Percentiles rank a stretch among this genome's conserved stretches.
Evolutionary conservation across 2,113 vertebrate genomes (phyloP).

Genomic region (Malaclemys terrapin): DNA sequence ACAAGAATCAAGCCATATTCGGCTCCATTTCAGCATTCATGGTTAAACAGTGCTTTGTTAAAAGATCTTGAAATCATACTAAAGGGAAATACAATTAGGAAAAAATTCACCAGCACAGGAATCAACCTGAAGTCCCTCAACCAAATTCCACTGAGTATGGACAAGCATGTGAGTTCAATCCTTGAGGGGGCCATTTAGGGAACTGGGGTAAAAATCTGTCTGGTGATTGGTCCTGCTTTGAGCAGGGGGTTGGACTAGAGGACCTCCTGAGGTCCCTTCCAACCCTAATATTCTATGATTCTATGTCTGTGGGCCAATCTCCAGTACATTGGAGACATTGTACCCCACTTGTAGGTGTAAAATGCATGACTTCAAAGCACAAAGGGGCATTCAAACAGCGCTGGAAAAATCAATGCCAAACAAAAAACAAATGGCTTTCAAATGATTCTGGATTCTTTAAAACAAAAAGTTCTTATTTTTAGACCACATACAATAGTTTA

Average conservation of each 20-base stretch:
- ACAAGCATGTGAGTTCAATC: background rate
- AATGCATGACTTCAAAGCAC: slow-evolving; percentile 52
- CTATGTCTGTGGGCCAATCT: background rate
- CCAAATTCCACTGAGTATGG: slow-evolving; percentile 1
- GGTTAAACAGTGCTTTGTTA: background rate
- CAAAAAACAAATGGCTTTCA: slow-evolving; percentile 72
- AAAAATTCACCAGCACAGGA: background rate
- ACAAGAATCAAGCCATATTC: rapidly evolving
- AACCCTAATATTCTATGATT: too few relatives aligned
- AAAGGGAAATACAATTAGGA: slow-evolving; percentile 33
- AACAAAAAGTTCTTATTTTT: slow-evolving; percentile 72
- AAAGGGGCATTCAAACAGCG: slow-evolving; percentile 67
- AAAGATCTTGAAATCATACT: slow-evolving; percentile 12
- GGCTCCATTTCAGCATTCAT: background rate
- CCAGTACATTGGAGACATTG: background rate
- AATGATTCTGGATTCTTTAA: slow-evolving; percentile 67
- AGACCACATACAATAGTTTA: slow-evolving; percentile 53
- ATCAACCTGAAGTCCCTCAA: background rate
- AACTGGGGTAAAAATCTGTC: too few relatives aligned
- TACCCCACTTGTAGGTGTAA: slow-evolving; percentile 17
- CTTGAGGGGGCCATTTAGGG: too few relatives aligned
- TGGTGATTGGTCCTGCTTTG: too few relatives aligned
- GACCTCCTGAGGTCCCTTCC: too few relatives aligned
- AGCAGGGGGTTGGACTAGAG: too few relatives aligned
- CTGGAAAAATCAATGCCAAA: slow-evolving; percentile 70